Conservation (phyloP, 2,113 vertebrate genomes). For the Cochlearius cochlearius region DNA sequence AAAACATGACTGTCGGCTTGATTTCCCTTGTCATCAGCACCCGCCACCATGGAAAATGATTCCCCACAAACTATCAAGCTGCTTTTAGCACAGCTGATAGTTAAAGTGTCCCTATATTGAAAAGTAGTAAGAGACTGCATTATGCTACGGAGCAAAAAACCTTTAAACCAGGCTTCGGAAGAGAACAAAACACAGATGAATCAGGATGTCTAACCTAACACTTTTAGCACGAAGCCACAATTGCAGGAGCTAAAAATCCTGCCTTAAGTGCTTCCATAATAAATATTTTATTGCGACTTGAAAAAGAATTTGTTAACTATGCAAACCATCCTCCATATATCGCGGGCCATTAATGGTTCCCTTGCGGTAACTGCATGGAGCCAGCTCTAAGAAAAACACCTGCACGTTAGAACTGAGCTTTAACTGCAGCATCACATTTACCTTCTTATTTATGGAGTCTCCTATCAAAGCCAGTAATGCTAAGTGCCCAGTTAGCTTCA, state of each 20-base stretch:
- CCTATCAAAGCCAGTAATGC: neutral
- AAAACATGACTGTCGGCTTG: neutral
- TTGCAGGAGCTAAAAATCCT: neutral
- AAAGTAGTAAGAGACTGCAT: neutral
- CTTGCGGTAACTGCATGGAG: neutral
- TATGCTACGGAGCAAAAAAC: neutral
- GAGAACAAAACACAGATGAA: neutral
- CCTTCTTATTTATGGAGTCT: neutral
- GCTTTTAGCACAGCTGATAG: neutral
- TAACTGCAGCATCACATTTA: neutral
- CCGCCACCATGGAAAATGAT: neutral
- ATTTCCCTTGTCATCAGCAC: neutral
- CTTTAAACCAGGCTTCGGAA: neutral
- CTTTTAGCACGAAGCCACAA: neutral
- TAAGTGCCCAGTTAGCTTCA: neutral
- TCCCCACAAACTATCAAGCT: neutral
- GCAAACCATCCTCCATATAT: neutral
- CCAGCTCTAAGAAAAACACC: neutral
- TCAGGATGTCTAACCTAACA: neutral
- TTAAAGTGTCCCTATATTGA: neutral
- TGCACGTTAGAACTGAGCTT: neutral
- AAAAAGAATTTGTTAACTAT: conserved; percentile 46
- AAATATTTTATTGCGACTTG: conserved; percentile 32
- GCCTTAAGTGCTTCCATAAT: conserved; percentile 35
- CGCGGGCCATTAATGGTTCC: neutral